Percentiles rank a stretch among this genome's conserved stretches.
phyloP scores from a whole-genome alignment of 2,888 invertebrate species.

The Neria commutata region DNA sequence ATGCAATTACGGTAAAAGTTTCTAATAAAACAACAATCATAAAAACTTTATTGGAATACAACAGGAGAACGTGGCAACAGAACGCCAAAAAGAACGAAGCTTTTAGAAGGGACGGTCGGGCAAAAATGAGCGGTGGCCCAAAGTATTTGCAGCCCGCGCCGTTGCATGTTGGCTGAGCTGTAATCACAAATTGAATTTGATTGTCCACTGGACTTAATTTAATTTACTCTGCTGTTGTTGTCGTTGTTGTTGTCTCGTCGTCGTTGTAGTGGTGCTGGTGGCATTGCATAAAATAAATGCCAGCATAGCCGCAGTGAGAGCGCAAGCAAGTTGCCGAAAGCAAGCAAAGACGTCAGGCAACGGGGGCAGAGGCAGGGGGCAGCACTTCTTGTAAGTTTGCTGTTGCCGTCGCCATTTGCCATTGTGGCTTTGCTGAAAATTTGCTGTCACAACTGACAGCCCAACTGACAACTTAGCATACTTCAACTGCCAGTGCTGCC shows the following conservation, averaged over 20 bases:
- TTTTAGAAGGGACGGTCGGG: no score
- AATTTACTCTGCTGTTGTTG: conserved; percentile 27
- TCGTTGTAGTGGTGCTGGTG: not conserved
- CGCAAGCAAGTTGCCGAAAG: not conserved
- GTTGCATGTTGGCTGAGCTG: not conserved
- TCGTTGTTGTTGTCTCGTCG: conserved; percentile 36
- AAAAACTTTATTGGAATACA: not conserved
- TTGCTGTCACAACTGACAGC: conserved; percentile 42
- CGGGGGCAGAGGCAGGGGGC: no score
- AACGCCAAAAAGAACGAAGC: not conserved
- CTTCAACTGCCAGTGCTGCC: conserved; percentile 10
- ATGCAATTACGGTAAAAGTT: not conserved
- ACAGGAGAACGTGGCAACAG: not conserved
- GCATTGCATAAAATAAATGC: conserved; percentile 1
- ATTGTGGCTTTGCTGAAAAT: conserved; percentile 18
- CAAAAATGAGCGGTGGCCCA: no score
- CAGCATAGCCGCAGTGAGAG: not conserved
- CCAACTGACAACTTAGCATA: conserved; percentile 44
- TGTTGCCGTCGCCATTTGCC: conserved; percentile 10
- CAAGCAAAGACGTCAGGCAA: no score
- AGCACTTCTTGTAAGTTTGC: conserved; percentile 20
- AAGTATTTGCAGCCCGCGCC: not conserved
- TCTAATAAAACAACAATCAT: not conserved
- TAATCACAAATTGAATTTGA: conserved; percentile 22
- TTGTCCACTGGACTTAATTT: conserved; percentile 23